A percentile compares a stretch with the other conserved stretches of the same genome.
Conservation (phyloP, 2,113 vertebrate species). For the Rattus rattus region DNA sequence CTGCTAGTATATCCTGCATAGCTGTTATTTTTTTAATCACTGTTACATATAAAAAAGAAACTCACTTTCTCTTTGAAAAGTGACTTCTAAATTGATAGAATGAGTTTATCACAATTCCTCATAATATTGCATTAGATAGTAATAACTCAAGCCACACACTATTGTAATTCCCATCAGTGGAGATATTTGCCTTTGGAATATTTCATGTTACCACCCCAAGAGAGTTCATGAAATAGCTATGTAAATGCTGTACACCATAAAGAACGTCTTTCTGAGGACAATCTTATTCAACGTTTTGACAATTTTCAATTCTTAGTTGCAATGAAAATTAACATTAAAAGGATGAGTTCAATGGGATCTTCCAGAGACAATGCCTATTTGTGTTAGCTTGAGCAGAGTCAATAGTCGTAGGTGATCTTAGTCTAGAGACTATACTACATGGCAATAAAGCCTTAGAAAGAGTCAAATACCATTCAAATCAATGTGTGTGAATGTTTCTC, state of each 20-base stretch:
- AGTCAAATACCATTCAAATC: background rate
- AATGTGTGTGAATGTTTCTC: background rate
- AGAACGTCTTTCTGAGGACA: background rate
- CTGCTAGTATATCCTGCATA: background rate
- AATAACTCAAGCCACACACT: background rate
- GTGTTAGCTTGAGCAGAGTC: background rate
- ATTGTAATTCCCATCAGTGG: background rate
- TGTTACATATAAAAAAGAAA: background rate
- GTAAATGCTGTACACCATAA: background rate
- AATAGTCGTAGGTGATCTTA: background rate
- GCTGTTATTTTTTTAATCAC: background rate
- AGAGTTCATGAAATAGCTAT: slow-evolving; percentile 1
- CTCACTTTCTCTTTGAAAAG: background rate
- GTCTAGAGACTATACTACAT: background rate
- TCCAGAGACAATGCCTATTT: background rate
- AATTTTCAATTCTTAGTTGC: background rate
- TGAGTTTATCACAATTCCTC: background rate
- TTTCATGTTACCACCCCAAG: background rate
- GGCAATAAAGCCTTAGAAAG: background rate
- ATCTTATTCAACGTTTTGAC: background rate
- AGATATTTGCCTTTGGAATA: background rate
- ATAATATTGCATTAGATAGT: background rate
- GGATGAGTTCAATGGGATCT: background rate
- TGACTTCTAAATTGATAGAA: background rate
- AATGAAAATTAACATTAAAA: background rate